These are phyloP conservation scores for Pseudanteris insignis DNA, from an alignment of 2,888 invertebrate genomes.

Conservation along the genomic window DNA sequence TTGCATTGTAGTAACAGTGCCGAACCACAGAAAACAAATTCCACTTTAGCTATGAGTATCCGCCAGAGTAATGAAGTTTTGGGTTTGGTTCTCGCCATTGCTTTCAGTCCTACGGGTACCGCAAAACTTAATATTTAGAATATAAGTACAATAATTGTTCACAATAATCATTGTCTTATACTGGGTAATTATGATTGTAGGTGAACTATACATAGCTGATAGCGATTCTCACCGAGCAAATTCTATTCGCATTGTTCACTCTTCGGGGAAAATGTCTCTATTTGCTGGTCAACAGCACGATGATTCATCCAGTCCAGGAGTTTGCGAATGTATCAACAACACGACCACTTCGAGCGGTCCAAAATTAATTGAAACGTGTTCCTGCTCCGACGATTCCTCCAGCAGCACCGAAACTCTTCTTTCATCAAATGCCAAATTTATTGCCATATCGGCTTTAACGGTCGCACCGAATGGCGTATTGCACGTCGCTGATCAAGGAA, in stretches of 20 bases:
- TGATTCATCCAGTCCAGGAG: constrained; percentile 47
- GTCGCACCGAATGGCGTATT: constrained; percentile 96
- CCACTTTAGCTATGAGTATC: constrained; percentile 67
- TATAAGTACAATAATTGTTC: too few species aligned
- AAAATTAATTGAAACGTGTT: constrained; percentile 67
- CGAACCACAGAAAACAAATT: constrained; percentile 54
- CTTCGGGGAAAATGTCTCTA: constrained; percentile 88
- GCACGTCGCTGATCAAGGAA: constrained; percentile 95
- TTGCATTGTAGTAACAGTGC: constrained; percentile 80
- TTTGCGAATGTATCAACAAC: constrained; percentile 60
- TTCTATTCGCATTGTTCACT: constrained; percentile 85
- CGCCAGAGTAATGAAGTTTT: constrained; percentile 76
- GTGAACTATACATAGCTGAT: constrained; percentile 92
- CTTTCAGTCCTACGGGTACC: constrained; percentile 81
- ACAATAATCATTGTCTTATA: too few species aligned
- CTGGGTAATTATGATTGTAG: too few species aligned
- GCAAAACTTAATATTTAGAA: too few species aligned
- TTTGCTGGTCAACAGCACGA: constrained; percentile 89
- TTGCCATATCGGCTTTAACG: constrained; percentile 87
- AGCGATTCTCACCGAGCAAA: constrained; percentile 88
- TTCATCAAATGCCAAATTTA: constrained; percentile 90
- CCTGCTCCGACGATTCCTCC: constrained; percentile 75
- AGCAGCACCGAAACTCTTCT: constrained; percentile 82
- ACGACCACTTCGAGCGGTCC: constrained; percentile 54
- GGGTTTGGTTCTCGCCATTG: constrained; percentile 87